Base-by-base conservation (phyloP, 2,888 invertebrate genomes). In the Drosophila koepferae region DNA sequence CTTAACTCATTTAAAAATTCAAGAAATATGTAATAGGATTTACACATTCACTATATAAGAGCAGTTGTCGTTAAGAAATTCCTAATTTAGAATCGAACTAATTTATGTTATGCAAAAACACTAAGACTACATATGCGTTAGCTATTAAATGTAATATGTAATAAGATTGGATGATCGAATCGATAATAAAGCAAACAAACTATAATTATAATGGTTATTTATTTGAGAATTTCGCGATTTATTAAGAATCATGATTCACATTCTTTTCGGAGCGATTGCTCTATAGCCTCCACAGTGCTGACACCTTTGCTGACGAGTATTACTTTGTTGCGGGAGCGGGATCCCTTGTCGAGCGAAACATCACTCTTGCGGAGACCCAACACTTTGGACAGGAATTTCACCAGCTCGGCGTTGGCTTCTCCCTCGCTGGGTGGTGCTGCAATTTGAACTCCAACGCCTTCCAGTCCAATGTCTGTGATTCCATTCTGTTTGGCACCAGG, bases 361-460 rank as follows among this genome's bases (percentile, higher is more conserved):
- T 96, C 95, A 74, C 95, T 95, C 92, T 97, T 97, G 69, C 95
- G 94, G 2, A 97, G 84, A 14, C 95, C 95, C 41, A 97, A 92
- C n/a, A 96, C 93, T 76, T 94, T 94, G 0, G 96, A 94, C 56
- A 97, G 92, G 87, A 95, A 97, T 91, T 96, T 96, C 0, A 97
- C 93, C 10, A 97, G 94, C 90, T 96, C 97, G 0, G 95, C 94
- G 87, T 97, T 97, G 14, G 97, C 97, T 93, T 96, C 96, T 4
- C 97, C 97, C 88, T 97, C 97, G 6, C 95, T 94, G 0, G 97
- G 96, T n/a, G 96, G 96, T 2, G 97, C 97, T 68, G 95, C 95
- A 76, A 97, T 96, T 91, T 96, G 96, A 16, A 97, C 94, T n/a
- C 95, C 95, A 34, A 97, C 94, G 10, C 95, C 95, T 88, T 96